Conservation (phyloP, 2,797 vertebrate genomes). For the Aplochiton taeniatus region DNA sequence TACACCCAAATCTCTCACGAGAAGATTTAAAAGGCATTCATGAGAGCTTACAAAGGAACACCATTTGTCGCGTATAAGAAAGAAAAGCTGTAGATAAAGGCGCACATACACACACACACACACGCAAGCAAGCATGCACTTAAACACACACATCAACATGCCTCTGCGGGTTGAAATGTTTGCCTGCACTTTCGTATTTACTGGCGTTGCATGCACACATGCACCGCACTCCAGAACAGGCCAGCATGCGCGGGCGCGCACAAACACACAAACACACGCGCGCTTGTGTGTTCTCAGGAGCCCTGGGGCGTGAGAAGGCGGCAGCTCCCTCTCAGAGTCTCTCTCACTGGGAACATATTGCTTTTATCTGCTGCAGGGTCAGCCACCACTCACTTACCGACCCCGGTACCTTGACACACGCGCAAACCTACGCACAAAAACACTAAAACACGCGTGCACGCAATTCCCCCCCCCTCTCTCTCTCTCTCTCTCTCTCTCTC, state of each 20-base stretch:
- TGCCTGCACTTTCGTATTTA: too few species aligned
- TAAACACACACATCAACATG: too few species aligned
- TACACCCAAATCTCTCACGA: constrained; percentile 63
- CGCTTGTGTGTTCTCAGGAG: not conserved
- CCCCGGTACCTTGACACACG: not conserved
- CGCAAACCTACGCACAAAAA: not conserved
- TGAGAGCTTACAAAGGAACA: constrained; percentile 46
- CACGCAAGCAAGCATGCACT: not conserved
- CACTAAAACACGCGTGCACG: not conserved
- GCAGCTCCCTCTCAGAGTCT: constrained; percentile 42
- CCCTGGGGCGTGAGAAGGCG: constrained; percentile 28
- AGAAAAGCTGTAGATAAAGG: constrained; percentile 16
- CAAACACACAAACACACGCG: constrained; percentile 2
- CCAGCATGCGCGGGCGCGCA: too few species aligned
- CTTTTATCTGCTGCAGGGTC: constrained; percentile 50
- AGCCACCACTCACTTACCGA: constrained; percentile 39
- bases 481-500: not conserved
- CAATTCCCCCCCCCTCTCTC: not conserved
- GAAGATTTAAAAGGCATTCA: constrained; percentile 63
- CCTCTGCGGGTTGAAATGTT: too few species aligned
- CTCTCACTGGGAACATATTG: constrained; percentile 63
- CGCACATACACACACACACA: constrained; percentile 29
- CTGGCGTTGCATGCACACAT: too few species aligned
- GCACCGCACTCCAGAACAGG: too few species aligned
- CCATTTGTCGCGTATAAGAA: constrained; percentile 56